Evolutionary conservation across 2,113 vertebrate species (phyloP), one percentile per base, ranked within the genome.

Genomic region (Pygathrix nemaeus): DNA sequence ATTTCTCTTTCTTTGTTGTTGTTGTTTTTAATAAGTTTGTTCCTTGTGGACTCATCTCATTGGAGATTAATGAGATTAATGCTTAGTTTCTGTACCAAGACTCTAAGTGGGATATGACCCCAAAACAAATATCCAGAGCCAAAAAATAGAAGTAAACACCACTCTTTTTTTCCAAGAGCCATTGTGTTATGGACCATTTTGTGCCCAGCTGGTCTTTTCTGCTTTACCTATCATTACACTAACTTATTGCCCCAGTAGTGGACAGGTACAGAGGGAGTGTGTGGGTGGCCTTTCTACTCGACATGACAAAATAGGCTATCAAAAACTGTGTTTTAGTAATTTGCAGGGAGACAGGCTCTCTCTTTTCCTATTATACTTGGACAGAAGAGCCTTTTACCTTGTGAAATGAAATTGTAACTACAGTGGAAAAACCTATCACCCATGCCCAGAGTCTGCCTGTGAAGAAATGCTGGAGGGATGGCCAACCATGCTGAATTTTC

Each of bases 331-430:
- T 96, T 95, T 97, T 96, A 96, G 96, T 97, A 97, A 96, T 98
- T 97, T 50, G 0, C 40, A 73, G 94, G 90, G 90, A 97, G 95
- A 97, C 81, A 96, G 92, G 87, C 90, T 95, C 64, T 98, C 95
- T 93, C 93, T 97, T 97, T 97, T 97, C 84, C 90, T 95, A 90
- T 97, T 97, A 96, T 79, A 75, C 73, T 83, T 68, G 82, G 87
- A 92, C 17, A 11, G 72, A 88, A 97, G 95, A 97, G 78, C 95
- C 96, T 94, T 97, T 97, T 97, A 96, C 95, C 45, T 95, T 86
- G 72, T 96, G 92, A 97, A 95, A 97, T 98, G 93, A 97, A 98
- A 97, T 98, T 97, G 92, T 98, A 97, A 96, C 92, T 96, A 88
- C 76, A 79, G 81, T 86, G 84, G 95, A 93, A 92, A 97, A 98